These are phyloP conservation scores for Nebria ingens DNA, from an alignment of 1,140 invertebrate species.

Conservation along the genomic window DNA sequence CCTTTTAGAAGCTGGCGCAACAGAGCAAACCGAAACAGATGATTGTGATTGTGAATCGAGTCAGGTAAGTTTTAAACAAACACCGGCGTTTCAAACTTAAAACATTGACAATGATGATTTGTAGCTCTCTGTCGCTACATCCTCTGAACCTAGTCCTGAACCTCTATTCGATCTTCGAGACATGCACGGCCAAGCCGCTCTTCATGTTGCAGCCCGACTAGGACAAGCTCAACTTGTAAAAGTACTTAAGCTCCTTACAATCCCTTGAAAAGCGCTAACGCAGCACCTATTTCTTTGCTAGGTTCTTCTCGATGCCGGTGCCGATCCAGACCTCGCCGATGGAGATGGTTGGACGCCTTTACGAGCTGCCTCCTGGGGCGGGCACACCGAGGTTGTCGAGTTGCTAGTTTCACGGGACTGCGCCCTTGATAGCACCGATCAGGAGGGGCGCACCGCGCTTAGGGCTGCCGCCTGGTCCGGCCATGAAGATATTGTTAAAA, in stretches of 20 bases:
- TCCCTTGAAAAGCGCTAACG: slow-evolving; percentile 25
- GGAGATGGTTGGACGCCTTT: slow-evolving; percentile 84
- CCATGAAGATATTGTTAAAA: slow-evolving; percentile 64
- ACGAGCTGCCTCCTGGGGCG: slow-evolving; percentile 81
- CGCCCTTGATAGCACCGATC: slow-evolving; percentile 68
- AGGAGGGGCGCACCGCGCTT: slow-evolving; percentile 53
- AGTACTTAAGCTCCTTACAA: slow-evolving; percentile 22
- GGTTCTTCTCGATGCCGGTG: slow-evolving; percentile 60
- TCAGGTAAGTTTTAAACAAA: slow-evolving; percentile 38
- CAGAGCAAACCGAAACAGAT: slow-evolving; percentile 39
- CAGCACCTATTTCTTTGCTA: slow-evolving; percentile 18
- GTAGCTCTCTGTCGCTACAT: slow-evolving; percentile 29
- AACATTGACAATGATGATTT: background rate
- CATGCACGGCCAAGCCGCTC: slow-evolving; percentile 63
- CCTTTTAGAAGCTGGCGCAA: slow-evolving; percentile 55
- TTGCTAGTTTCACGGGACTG: slow-evolving; percentile 70
- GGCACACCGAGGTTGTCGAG: slow-evolving; percentile 83
- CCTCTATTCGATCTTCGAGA: slow-evolving; percentile 31
- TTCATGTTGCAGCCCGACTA: slow-evolving; percentile 73
- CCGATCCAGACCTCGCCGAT: slow-evolving; percentile 72
- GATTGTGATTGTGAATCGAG: slow-evolving; percentile 42
- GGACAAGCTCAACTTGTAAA: slow-evolving; percentile 67
- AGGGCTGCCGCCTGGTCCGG: slow-evolving; percentile 80
- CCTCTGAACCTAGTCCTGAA: slow-evolving; percentile 31
- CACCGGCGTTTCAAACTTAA: background rate